Evolutionary conservation across 2,113 vertebrate species (phyloP).

Genomic region (Falco punctatus): DNA sequence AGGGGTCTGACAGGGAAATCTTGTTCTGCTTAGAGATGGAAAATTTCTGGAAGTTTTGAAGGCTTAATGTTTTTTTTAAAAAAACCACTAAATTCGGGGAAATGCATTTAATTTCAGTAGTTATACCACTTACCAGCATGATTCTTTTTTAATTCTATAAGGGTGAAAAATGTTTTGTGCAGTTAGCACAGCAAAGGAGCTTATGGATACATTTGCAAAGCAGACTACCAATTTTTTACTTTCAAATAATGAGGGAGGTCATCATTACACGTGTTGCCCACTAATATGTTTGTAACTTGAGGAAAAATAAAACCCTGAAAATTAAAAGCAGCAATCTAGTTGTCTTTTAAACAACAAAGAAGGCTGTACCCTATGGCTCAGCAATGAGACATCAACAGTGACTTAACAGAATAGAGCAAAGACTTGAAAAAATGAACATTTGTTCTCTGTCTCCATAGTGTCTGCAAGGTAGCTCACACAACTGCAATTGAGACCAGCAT

Average conservation of each 20-base stretch:
- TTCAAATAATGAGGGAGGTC: rapidly evolving
- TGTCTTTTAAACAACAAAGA: neutral
- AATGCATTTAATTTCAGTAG: neutral
- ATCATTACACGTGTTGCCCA: neutral
- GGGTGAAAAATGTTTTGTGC: neutral
- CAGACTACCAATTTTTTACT: neutral
- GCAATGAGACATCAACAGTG: neutral
- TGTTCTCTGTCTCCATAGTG: neutral
- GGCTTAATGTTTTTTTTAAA: neutral
- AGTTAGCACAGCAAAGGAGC: neutral
- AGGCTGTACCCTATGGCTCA: neutral
- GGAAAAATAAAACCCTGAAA: neutral
- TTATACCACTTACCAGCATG: neutral
- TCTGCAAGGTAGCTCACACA: neutral
- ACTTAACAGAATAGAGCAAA: neutral
- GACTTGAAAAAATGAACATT: neutral
- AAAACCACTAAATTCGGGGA: neutral
- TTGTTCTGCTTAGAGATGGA: neutral
- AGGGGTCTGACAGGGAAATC: neutral
- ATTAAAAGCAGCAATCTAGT: neutral
- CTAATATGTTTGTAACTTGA: neutral
- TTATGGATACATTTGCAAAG: neutral
- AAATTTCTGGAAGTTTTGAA: neutral
- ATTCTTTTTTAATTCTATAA: neutral
- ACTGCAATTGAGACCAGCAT: neutral